A percentile compares a stretch with the other conserved stretches of the same genome.
Conservation (phyloP, 2,113 vertebrate genomes). For the Turdus rufiventris region DNA sequence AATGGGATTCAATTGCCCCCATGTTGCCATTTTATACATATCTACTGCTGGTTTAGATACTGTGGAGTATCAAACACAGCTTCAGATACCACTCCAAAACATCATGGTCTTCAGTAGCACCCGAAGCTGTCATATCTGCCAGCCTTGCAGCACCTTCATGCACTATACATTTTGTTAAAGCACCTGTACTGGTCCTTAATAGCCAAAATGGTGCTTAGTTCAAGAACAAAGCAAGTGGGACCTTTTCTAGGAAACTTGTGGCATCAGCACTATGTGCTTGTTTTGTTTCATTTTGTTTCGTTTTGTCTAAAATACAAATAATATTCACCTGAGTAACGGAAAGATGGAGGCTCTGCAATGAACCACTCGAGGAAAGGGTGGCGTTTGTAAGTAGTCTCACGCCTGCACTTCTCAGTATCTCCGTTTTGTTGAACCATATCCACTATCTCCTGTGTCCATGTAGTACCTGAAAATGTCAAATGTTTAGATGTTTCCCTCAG, state of each 20-base stretch:
- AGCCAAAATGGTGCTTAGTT: background rate
- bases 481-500: background rate
- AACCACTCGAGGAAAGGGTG: constrained; percentile 74
- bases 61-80: background rate
- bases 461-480: constrained; percentile 63
- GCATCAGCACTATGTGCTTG: background rate
- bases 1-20: background rate
- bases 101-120: background rate
- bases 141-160: background rate
- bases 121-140: background rate
- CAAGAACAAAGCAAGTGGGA: background rate
- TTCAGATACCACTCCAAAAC: background rate
- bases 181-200: background rate
- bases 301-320: background rate
- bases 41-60: background rate
- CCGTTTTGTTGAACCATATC: constrained; percentile 71
- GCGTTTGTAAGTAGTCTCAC: constrained; percentile 46
- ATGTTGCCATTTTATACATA: background rate
- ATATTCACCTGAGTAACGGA: constrained; percentile 34
- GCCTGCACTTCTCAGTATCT: constrained; percentile 62
- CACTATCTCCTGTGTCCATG: constrained; percentile 77
- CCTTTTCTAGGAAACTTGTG: background rate
- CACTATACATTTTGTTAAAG: background rate
- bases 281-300: background rate
- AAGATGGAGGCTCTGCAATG: accelerated